Percentiles rank a stretch among this genome's conserved stretches.
phyloP scores from a whole-genome alignment of 2,888 invertebrate genomes.

The Cosmia trapezina region DNA sequence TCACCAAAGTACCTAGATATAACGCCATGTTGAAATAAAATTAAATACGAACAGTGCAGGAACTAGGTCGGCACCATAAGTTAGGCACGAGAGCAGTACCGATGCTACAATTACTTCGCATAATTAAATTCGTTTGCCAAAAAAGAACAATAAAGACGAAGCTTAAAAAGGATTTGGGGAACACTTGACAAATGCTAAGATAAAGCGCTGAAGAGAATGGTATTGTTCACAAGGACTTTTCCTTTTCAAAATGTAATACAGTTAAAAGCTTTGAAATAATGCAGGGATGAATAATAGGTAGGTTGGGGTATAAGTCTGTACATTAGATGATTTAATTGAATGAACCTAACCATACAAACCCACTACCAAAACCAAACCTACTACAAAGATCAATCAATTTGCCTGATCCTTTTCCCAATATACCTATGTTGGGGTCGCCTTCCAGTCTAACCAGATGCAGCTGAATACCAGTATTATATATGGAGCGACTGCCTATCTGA shows the following conservation, averaged over 20 bases:
- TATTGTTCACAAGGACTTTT: conserved; percentile 7
- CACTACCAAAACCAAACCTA: too few species aligned
- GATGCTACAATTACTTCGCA: conserved; percentile 33
- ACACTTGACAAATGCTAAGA: conserved; percentile 44
- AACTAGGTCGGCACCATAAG: conserved; percentile 46
- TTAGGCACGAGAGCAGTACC: conserved; percentile 24
- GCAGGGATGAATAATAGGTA: background rate
- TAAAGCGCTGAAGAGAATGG: conserved; percentile 33
- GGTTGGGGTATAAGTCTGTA: too few species aligned
- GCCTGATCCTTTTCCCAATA: too few species aligned
- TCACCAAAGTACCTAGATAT: background rate
- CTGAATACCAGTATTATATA: too few species aligned
- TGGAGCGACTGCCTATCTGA: too few species aligned
- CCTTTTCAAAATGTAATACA: conserved; percentile 18
- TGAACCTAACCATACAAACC: background rate
- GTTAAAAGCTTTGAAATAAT: conserved; percentile 26
- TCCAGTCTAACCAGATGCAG: too few species aligned
- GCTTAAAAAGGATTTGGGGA: conserved; percentile 43
- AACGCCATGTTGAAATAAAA: conserved; percentile 15
- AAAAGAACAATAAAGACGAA: conserved; percentile 39
- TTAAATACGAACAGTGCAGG: conserved; percentile 17
- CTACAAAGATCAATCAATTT: background rate
- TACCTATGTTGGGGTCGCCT: too few species aligned
- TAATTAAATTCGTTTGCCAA: conserved; percentile 51
- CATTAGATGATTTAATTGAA: background rate